phyloP scores from a whole-genome alignment of 2,113 vertebrate genomes.

The Chaetops frenatus region DNA sequence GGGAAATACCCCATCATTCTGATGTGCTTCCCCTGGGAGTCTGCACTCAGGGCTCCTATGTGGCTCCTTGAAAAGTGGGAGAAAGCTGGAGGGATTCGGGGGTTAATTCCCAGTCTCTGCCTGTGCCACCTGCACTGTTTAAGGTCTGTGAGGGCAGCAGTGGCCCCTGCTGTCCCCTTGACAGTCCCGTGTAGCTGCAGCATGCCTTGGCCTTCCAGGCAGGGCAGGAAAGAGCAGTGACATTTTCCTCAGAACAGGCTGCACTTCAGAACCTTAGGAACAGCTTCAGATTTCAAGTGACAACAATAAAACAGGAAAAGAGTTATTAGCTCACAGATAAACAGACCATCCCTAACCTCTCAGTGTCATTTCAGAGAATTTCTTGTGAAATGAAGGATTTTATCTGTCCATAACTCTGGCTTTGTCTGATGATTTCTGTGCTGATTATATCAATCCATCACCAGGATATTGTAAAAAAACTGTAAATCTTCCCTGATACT shows the following conservation, averaged over 20 bases:
- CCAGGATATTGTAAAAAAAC: background rate
- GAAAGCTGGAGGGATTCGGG: background rate
- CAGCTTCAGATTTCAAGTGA: background rate
- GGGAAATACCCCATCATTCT: background rate
- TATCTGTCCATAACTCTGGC: background rate
- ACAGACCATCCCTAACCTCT: background rate
- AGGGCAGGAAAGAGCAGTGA: background rate
- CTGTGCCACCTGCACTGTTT: background rate
- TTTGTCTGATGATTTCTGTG: constrained; percentile 1
- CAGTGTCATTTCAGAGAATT: background rate
- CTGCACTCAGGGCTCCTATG: background rate
- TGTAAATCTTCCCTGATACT: background rate
- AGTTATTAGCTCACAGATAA: background rate
- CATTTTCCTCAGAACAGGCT: background rate
- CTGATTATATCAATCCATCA: background rate
- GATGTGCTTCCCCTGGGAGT: background rate
- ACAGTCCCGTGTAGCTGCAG: background rate
- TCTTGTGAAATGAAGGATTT: background rate
- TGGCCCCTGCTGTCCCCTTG: background rate
- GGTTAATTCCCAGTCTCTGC: background rate
- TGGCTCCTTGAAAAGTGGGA: background rate
- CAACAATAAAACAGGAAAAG: background rate
- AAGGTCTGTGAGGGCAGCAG: background rate
- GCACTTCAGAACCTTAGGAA: background rate
- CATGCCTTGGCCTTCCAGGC: background rate